Percentiles rank a stretch among this genome's conserved stretches.
Evolutionary conservation across 64 coral and sea anemone species (phyloP).

Genomic region (Pachyseris speciosa): DNA sequence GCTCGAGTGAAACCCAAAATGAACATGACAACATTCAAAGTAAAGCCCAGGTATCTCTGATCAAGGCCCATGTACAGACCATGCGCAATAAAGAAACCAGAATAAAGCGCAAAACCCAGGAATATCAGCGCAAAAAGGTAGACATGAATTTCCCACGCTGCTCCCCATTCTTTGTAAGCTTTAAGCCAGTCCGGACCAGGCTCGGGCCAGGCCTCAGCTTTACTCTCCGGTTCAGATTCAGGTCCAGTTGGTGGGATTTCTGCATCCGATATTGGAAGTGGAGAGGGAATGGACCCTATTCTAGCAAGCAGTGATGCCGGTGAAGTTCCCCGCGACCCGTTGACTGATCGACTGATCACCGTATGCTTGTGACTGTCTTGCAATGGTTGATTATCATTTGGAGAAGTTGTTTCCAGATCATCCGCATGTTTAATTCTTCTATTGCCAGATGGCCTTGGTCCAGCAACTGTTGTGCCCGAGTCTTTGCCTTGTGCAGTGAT

Average conservation of each 20-base stretch:
- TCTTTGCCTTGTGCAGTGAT: not conserved
- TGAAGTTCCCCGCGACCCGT: not conserved
- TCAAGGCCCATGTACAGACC: not conserved
- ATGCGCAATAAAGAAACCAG: not conserved
- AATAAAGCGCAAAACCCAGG: not conserved
- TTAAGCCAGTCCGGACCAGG: constrained; percentile 44
- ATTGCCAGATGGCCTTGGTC: not conserved
- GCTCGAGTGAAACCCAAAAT: constrained; percentile 42
- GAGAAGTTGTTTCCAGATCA: not conserved
- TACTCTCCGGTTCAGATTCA: not conserved
- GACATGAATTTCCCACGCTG: constrained; percentile 54
- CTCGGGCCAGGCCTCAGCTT: constrained; percentile 9
- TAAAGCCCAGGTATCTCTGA: constrained; percentile 5
- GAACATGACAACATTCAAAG: constrained; percentile 40
- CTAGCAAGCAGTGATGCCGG: not conserved
- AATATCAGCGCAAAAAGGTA: constrained; percentile 42
- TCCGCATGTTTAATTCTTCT: not conserved
- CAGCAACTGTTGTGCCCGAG: not conserved
- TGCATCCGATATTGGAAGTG: not conserved
- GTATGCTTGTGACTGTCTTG: not conserved
- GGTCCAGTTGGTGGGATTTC: not conserved
- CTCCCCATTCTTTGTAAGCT: constrained; percentile 44
- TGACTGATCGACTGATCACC: too few species aligned
- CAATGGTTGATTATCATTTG: not conserved
- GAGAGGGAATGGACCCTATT: not conserved